Evolutionary conservation across 30 jellyfish, hydroid and myxozoan genomes (phyloP), one percentile per base, ranked within the genome.

Genomic region (Aurelia sp.): DNA sequence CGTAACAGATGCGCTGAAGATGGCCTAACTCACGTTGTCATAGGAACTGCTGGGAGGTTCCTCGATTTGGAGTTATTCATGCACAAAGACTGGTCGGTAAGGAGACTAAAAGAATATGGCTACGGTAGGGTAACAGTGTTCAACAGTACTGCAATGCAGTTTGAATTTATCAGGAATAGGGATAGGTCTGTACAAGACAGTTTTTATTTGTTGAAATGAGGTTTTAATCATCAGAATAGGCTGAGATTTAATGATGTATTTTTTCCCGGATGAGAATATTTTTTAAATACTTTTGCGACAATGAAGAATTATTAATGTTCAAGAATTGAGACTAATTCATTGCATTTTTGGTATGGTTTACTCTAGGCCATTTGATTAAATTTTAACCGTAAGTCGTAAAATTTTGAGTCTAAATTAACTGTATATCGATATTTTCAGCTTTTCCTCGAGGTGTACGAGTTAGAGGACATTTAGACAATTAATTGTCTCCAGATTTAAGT

Each of bases 21-120:
- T 67, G 98, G 98, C 8, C 59, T 82, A 48, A 92, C 91, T 15
- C 97, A 92, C 55, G 69, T 92, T n/a, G 91, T 83, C 30, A 76
- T 87, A 12, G 98, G 98, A 8, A 87, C 98, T 51, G 98, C 97
- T 17, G 98, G 98, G 5, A 58, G 94, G 21, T 67, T 74, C 24
- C 86, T 87, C 53, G 98, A 92, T 80, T 61, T 63, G 74, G 97
- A 81, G 59, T 27, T 67, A 30, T 86, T 66, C 81, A 68, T 68
- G 91, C 81, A 55, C 19, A 86, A 87, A 64, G 84, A 76, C 38
- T 92, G 98, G 98, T 87, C 91, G 62, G 78, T 71, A 24, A 63
- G 50, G 79, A 74, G 91, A 59, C 82, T 81, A 72, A 78, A 72
- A 51, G 97, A 80, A 74, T 92, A 78, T 59, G 98, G 98, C 58